A percentile compares a stretch with the other conserved stretches of the same genome.
Conservation (phyloP, 2,113 vertebrate genomes). For the Pseudorectes ferrugineus region DNA sequence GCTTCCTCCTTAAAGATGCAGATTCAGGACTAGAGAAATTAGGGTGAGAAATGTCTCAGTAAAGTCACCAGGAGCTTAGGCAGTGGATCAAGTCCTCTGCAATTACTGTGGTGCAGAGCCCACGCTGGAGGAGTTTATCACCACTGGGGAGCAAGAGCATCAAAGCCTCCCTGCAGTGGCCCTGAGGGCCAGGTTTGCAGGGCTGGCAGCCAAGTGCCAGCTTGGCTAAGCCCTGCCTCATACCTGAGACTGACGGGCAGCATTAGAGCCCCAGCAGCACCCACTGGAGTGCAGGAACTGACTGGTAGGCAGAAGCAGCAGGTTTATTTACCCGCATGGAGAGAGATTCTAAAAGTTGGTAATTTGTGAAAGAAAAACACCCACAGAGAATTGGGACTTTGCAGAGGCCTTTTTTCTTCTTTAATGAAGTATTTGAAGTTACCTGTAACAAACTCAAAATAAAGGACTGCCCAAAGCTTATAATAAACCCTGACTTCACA, state of each 20-base stretch:
- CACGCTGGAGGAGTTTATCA: background rate
- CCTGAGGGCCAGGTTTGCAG: accelerated
- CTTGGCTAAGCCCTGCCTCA: background rate
- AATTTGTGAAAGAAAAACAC: background rate
- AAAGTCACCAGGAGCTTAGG: background rate
- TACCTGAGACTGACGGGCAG: accelerated
- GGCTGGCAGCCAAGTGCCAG: background rate
- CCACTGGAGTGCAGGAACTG: accelerated
- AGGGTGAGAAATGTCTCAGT: background rate
- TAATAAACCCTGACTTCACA: background rate
- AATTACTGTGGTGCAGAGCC: background rate
- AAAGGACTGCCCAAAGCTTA: background rate
- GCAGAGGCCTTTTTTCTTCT: background rate
- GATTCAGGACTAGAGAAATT: background rate
- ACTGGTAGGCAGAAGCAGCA: background rate
- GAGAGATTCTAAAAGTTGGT: background rate
- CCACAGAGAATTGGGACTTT: accelerated
- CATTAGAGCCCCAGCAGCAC: background rate
- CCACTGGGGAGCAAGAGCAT: background rate
- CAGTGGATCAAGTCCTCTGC: background rate
- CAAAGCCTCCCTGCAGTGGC: background rate
- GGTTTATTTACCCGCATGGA: background rate
- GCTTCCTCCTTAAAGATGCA: background rate
- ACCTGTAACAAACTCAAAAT: background rate
- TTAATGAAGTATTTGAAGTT: background rate